Evolutionary conservation across 2,113 vertebrate genomes (phyloP), one percentile per base, ranked within the genome.

Genomic region (Mus pahari): DNA sequence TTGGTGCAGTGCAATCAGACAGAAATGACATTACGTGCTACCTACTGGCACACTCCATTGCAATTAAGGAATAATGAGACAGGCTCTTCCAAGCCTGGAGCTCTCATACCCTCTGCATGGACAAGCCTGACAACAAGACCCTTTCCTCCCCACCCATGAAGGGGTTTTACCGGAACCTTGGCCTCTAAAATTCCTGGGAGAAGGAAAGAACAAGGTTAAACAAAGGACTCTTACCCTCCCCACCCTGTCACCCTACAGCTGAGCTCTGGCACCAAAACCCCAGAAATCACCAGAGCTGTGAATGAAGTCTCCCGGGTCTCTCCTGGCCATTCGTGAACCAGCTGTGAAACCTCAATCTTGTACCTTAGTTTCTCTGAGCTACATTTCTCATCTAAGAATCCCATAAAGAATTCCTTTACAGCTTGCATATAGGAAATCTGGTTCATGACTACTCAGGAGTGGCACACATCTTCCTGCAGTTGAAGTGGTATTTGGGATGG

Each of bases 21-120:
- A 50, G 89, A 92, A 70, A 87, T 16, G 96, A 93, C 91, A 86
- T n/a, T 60, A 42, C 33, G 1, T 6, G 88, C 79, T 86, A 42
- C 89, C 95, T 87, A 48, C 84, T 70, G 94, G 96, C 31, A 5
- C 48, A 97, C 92, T 86, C 70, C 2, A 19, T 92, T 94, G 94
- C 98, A 75, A 97, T 96, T 91, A 97, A 86, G 94, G 96, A 96
- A 92, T 97, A 97, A 97, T 3, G 78, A 97, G 95, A 86, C 68
- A n/a, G 68, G 64, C 93, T 96, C 64, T 97, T 93, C 92, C 89
- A 77, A 87, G 62, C 77, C 22, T 71, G 78, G 64, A 62, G 9
- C 42, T 89, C 1, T n/a, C 50, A n/a, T 20, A 78, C 70, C 50
- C 42, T 33, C 90, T 28, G 42, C 53, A 53, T 50, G 48, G 87